These are phyloP conservation scores for Micronycteris hirsuta DNA, from an alignment of 2,113 vertebrate genomes.

Conservation along the genomic window DNA sequence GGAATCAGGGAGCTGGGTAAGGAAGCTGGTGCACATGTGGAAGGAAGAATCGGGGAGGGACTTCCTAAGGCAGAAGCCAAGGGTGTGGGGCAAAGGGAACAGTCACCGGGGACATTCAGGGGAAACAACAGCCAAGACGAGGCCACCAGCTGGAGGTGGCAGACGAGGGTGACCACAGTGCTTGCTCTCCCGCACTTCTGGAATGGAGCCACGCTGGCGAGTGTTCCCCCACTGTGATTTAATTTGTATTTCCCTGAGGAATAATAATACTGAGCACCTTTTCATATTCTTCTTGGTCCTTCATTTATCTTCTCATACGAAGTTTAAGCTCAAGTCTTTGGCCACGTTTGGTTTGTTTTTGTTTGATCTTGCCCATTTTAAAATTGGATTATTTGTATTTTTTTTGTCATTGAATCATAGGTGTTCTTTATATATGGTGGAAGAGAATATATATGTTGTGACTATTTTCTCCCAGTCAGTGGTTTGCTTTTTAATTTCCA, in stretches of 20 bases:
- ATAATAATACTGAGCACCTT: background rate
- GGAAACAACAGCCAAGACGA: rapidly evolving
- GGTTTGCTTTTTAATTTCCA: background rate
- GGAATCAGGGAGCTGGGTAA: background rate
- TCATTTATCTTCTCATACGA: background rate
- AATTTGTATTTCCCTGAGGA: background rate
- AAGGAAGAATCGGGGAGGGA: background rate
- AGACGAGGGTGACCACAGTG: background rate
- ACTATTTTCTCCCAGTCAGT: background rate
- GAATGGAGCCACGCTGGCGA: background rate
- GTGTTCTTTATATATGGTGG: background rate
- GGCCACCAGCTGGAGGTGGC: background rate
- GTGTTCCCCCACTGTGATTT: background rate
- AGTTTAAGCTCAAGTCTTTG: background rate
- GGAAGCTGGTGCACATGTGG: background rate
- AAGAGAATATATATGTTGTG: background rate
- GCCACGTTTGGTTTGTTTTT: background rate
- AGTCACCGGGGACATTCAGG: background rate
- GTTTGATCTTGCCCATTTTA: background rate
- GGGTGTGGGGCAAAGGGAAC: background rate
- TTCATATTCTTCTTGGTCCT: background rate
- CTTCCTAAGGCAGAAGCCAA: background rate
- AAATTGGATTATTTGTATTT: background rate
- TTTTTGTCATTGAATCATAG: background rate
- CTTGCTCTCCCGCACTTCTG: rapidly evolving